phyloP scores from a whole-genome alignment of 2,888 invertebrate genomes.

The Polietes domitor region DNA sequence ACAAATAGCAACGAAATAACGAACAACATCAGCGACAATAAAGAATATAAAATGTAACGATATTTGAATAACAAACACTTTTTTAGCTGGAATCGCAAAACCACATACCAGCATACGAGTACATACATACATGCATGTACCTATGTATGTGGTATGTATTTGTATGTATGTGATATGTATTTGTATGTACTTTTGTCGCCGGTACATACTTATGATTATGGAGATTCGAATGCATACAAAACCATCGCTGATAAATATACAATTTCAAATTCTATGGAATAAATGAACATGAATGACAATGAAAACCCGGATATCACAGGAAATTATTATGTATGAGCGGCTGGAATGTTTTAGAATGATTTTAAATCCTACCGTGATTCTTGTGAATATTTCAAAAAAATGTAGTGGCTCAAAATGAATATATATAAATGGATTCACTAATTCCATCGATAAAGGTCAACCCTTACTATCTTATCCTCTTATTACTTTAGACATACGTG shows the following conservation, averaged over 20 bases:
- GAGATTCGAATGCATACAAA: slow-evolving; percentile 15
- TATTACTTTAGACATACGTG: too few species aligned
- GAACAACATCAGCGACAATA: slow-evolving; percentile 15
- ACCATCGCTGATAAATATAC: background rate
- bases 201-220: background rate
- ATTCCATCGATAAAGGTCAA: too few species aligned
- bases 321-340: background rate
- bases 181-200: background rate
- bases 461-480: too few species aligned
- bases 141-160: too few species aligned
- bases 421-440: too few species aligned
- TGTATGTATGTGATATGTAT: background rate
- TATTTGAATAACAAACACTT: slow-evolving; percentile 49
- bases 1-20: slow-evolving; percentile 19
- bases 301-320: too few species aligned
- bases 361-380: background rate
- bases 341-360: background rate
- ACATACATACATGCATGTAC: background rate
- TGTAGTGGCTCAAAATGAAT: too few species aligned
- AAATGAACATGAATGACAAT: background rate
- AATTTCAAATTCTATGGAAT: slow-evolving; percentile 1
- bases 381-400: too few species aligned
- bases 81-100: slow-evolving; percentile 13
- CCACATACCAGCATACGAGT: background rate
- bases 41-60: slow-evolving; percentile 30